Evolutionary conservation across 2,797 vertebrate genomes (phyloP), one percentile per base, ranked within the genome.

Genomic region (Hemibagrus guttatus): DNA sequence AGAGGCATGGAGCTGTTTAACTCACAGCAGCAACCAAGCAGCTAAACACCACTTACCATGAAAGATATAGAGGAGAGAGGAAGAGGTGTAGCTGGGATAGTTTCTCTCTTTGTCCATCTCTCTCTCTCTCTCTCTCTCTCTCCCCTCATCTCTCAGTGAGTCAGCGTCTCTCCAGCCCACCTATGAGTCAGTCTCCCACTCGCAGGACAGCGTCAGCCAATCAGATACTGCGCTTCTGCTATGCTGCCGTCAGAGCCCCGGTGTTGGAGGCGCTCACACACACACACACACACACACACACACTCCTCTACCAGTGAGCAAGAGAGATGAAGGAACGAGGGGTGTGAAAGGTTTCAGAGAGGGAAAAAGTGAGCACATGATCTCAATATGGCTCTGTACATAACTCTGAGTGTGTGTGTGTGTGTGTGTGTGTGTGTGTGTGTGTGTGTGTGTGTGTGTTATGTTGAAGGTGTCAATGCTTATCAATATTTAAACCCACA

Each of bases 181-280:
- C 88, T 87, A 87, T 91, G 90, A 91, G 86, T 91, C 91, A 91
- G 90, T 89, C 89, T 90, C 91, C 91, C 91, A 90, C 91, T 90
- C 84, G 26, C 89, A 8, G 85, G 61, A 84, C 49, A n/a, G 75
- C 61, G 79, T 87, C 35, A 82, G 81, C 91, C 91, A 91, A 91
- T 91, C 89, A 89, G 54, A 83, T 56, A 12, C 64, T 52, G 79
- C 54, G 21, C 84, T 87, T 83, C 78, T 87, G 81, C 86, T 49
- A 87, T 84, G 84, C 87, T 88, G 87, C 80, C 91, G 88, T 91
- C 90, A 91, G 86, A 90, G 88, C 86, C 83, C 61, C 66, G 52
- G 82, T 90, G 90, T 90, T 90, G 81, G 69, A 87, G 26, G 64
- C 56, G 52, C 71, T 28, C 83, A 66, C 72, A 74, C 81, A 78